Evolutionary conservation across 23 tunicate genomes (phyloP), one percentile per base, ranked within the genome.

Genomic region (Diplosoma virens): DNA sequence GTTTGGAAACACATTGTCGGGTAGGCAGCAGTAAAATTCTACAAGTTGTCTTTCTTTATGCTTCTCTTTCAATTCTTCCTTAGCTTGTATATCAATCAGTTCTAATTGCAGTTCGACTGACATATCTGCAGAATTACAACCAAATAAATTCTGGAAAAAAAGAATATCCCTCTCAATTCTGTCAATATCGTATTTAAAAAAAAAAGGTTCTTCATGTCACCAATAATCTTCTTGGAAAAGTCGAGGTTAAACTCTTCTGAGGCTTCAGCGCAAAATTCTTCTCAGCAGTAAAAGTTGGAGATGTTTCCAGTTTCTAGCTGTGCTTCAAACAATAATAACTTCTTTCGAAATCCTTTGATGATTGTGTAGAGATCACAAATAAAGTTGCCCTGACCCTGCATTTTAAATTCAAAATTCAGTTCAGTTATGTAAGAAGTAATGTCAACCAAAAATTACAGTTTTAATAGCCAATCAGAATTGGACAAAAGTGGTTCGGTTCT

Each of bases 31-130:
- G 76, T 70, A 70, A 70, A 70, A 70, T 70, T 70, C 59, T 65
- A 74, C 79, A 74, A 74, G 79, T 27, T 74, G 50, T 74, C 79
- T 69, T 50, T 74, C 66, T 74, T 41, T 74, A 35, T 74, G 79
- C 30, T 76, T 58, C 50, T 76, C 81, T 76, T 76, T 76, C 81
- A 76, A 56, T 27, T 9, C 30, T 29, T 58, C 34, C 50, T 76
- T 56, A 58, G 70, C 47, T 56, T 76, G 81, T 33, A 58, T 21
- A 76, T 76, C 69, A 56, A 56, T 76, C 4, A 76, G 70, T 55
- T 56, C 70, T 55, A 76, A 58, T 33, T 76, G 81, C 70, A 76
- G 70, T 4, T 56, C 70, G 46, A 53, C 28, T 30, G 81, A 50
- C 81, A 58, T 58, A 7, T 76, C 37, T 28, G 61, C 81, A 76